Base-by-base conservation (phyloP, 2,888 invertebrate species). In the Galeopsomyia nigrocyanea region DNA sequence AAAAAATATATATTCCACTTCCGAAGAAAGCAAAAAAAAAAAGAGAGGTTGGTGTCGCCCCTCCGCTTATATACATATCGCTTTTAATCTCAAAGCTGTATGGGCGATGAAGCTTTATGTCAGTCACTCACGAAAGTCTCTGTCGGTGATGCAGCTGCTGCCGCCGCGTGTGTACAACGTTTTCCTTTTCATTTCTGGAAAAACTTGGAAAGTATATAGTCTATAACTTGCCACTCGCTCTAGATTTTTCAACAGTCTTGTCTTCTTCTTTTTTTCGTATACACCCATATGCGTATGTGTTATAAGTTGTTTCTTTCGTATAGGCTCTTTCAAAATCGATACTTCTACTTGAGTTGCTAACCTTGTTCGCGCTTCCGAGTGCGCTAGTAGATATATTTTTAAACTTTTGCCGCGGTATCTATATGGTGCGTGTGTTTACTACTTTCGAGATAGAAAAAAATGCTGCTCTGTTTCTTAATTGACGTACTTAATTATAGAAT, bases 21-120 rank as follows among this genome's bases (percentile, higher is more conserved):
- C 21, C 21, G n/a, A 49, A 49, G 26, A 63, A 47, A 47, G 21
- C 19, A 17, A 21, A 47, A 65, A 47, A 56, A 21, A 55, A 3
- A 17, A 10, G 26, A n/a, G 39, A 31, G 7, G 39, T 39, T n/a
- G 17, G 53, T 22, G 31, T n/a, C 55, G n/a, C 56, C 57, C 14
- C 53, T n/a, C 50, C 57, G 49, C 50, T 31, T 21, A 39, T 39
- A 39, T 21, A 22, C n/a, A 21, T 66, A 66, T 57, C 57, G 57
- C 58, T 66, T 66, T 66, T 66, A 47, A 66, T 66, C 49, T 50
- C 39, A 39, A 31, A 26, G 49, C 47, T n/a, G n/a, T n/a, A n/a
- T 16, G 10, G 16, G 46, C 56, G 66, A 65, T 66, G 66, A 57
- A 66, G 57, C 57, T 66, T 66, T 66, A 66, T 50, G 66, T 57